Conservation (phyloP, 2,797 vertebrate genomes). For the Crax fasciolata region DNA sequence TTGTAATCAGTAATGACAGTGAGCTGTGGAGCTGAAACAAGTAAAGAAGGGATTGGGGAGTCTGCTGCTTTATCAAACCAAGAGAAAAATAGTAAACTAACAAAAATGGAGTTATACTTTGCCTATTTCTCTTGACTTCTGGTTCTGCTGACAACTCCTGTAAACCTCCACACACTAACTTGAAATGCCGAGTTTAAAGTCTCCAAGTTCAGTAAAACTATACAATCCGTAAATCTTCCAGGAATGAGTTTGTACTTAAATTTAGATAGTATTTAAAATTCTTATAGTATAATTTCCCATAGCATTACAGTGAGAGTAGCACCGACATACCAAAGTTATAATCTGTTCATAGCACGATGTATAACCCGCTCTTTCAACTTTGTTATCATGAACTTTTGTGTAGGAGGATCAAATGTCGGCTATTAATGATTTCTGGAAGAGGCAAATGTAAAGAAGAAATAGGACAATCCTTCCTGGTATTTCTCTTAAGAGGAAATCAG, state of each 20-base stretch:
- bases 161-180: not conserved
- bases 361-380: constrained; percentile 55
- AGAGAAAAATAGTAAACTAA: not conserved
- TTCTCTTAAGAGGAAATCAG: constrained; percentile 70
- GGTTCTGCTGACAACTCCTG: not conserved
- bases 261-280: constrained; percentile 3
- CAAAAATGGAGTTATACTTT: not conserved
- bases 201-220: not conserved
- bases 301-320: constrained; percentile 52
- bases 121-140: not conserved
- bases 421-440: constrained; percentile 69
- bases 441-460: constrained; percentile 70
- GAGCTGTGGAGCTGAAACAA: not conserved
- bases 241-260: constrained; percentile 5
- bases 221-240: not conserved
- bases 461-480: constrained; percentile 68
- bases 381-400: constrained; percentile 71
- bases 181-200: not conserved
- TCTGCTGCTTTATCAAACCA: not conserved
- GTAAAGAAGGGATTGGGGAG: not conserved
- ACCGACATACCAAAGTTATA: constrained; percentile 61
- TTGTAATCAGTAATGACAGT: not conserved
- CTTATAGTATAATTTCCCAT: constrained; percentile 30
- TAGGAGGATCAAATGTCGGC: constrained; percentile 65
- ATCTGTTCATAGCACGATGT: constrained; percentile 47